Conservation (phyloP, 2,888 invertebrate species). For the Loripinus fragilis region DNA sequence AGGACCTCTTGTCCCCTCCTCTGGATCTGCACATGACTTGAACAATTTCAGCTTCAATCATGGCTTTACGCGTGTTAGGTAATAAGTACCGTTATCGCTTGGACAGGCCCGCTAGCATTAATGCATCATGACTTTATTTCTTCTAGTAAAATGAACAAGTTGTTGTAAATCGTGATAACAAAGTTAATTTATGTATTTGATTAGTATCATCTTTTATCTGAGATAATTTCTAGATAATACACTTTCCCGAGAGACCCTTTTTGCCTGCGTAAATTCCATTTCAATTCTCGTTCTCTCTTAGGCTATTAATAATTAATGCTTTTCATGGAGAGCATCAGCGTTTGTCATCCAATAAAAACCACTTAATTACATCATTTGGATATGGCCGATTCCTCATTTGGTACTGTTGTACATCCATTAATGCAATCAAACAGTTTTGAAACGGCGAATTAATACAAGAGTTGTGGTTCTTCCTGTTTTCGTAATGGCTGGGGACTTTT, state of each 20-base stretch:
- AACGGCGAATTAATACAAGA: not conserved
- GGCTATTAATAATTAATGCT: slow-evolving; percentile 56
- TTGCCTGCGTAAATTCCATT: slow-evolving; percentile 52
- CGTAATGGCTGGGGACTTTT: no score
- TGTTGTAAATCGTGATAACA: not conserved
- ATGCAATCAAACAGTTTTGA: slow-evolving; percentile 30
- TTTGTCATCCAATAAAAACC: slow-evolving; percentile 33
- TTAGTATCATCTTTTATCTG: slow-evolving; percentile 49
- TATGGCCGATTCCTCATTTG: not conserved
- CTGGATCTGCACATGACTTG: no score
- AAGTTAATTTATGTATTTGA: slow-evolving; percentile 52
- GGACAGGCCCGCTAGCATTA: no score
- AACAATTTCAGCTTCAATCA: no score
- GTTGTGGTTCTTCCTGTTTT: not conserved
- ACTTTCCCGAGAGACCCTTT: slow-evolving; percentile 54
- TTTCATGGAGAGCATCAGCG: slow-evolving; percentile 14
- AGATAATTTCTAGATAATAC: slow-evolving; percentile 57
- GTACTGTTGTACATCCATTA: slow-evolving; percentile 25
- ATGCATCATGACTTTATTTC: not conserved
- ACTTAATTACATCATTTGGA: slow-evolving; percentile 44
- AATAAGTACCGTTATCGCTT: no score
- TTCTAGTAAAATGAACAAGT: not conserved
- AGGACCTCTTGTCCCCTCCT: no score
- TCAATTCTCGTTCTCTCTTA: slow-evolving; percentile 49
- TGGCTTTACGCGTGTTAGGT: no score